Evolutionary conservation across 2,113 vertebrate genomes (phyloP), one percentile per base, ranked within the genome.

Genomic region (Triplophysa siluroides): DNA sequence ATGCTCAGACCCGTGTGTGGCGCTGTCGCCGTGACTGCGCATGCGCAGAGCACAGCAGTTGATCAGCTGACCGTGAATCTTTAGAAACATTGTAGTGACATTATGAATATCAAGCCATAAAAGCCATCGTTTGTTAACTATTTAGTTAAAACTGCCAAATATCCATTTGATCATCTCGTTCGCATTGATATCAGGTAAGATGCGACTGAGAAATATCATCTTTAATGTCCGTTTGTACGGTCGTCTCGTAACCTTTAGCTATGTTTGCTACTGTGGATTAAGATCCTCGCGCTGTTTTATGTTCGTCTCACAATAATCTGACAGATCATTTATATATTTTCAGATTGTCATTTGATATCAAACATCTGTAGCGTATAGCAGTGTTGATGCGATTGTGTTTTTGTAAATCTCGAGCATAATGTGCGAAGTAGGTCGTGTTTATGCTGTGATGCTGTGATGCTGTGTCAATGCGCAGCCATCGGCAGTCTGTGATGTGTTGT

Each of bases 21-120:
- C 78, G 60, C 78, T 80, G 78, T 56, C 2, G 33, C 33, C 2
- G 8, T 10, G 4, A 5, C 19, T 47, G 24, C 52, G 70, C 73
- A 67, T 60, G 71, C 79, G 13, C 90, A 86, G 81, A 88, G 88
- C 83, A 83, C 77, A 72, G 50, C 19, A 50, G 62, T 47, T 52
- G 81, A 83, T 93, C 92, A 93, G 88, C 91, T 93, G 92, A 93
- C 89, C 86, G 50, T 87, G 89, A 87, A 29, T 16, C 60, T 84
- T n/a, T 78, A n/a, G 79, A 81, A 79, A 81, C 76, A 81, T 54
- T 29, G 70, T 50, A 76, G 71, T 75, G 70, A 56, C 76, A 81
- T 74, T 68, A 81, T 84, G 83, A 64, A 56, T 73, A 66, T 67
- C 80, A 54, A 66, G 65, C 66, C 52, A 5, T 72, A 75, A 70